Base-by-base conservation (phyloP, 2,888 invertebrate species). In the Periphyllus acericola region DNA sequence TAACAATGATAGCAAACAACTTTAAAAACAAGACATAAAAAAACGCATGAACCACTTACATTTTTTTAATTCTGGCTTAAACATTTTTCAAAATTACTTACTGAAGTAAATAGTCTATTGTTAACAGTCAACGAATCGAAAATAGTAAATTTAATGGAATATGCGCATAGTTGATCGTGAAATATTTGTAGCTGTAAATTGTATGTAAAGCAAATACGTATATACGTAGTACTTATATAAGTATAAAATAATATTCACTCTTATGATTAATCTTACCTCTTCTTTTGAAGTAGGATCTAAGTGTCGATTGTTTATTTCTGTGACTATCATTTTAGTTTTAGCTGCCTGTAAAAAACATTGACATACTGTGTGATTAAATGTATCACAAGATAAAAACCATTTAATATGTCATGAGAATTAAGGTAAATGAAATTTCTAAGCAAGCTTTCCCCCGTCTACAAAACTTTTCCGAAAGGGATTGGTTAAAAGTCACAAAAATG, bases 111-210 rank as follows among this genome's bases (percentile, higher is more conserved):
- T 6, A 91, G 89, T 74, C 89, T 90, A 17, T 90, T 90, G 89
- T 91, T 90, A 4, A 91, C 89, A 3, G 89, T 88, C 34, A 91
- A 91, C 80, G 91, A 90, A 52, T 91, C 91, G 52, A 90, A 90
- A n/a, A 90, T 91, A 29, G 91, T 90, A 72, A 91, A 91, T 36
- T 90, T 89, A 66, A 91, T 89, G 55, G 90, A 90, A 76, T 90
- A 90, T 88, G 90, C 90, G 29, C 90, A 89, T 46, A 91, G 89
- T 71, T 91, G 90, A 29, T 91, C 90, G 29, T 90, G 90, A 86
- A 91, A 91, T 72, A 90, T 89, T 88, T 90, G 89, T 1, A 91
- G 89, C 91, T 68, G 29, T n/a, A 68, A 68, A 68, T 68, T 1
- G 6, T 91, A 86, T 25, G n/a, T 46, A 40, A 52, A 52, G 1